phyloP scores from a whole-genome alignment of 2,113 vertebrate genomes.

The Sturnira hondurensis region DNA sequence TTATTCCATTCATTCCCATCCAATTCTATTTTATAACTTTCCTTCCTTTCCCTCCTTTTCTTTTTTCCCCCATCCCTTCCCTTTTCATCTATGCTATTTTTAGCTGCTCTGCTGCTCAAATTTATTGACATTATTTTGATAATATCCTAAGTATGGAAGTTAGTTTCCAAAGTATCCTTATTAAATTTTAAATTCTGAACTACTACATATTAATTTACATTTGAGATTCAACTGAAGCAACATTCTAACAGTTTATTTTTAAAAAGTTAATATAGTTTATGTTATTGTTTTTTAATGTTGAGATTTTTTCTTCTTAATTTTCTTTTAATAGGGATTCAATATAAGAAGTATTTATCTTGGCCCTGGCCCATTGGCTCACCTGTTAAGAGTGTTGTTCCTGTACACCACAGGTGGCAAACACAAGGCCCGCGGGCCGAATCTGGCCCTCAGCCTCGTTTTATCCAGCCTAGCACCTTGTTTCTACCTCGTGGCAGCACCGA shows the following conservation, averaged over 20 bases:
- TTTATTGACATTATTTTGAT: background rate
- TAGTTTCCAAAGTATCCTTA: background rate
- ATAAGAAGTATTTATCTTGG: background rate
- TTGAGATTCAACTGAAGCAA: background rate
- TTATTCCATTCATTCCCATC: background rate
- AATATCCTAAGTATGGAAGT: background rate
- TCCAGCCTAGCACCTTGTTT: too few relatives aligned
- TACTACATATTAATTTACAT: background rate
- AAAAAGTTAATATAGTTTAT: background rate
- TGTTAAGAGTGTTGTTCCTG: too few relatives aligned
- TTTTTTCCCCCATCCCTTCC: background rate
- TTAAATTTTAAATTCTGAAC: conserved; percentile 16
- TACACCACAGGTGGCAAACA: too few relatives aligned
- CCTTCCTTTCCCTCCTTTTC: background rate
- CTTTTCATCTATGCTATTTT: background rate
- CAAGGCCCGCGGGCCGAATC: too few relatives aligned
- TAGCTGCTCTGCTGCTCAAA: background rate
- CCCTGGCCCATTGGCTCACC: too few relatives aligned
- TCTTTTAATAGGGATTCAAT: background rate
- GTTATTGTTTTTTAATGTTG: background rate
- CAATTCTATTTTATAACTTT: background rate
- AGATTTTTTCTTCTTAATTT: conserved; percentile 12
- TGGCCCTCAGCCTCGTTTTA: too few relatives aligned
- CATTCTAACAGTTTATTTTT: background rate
- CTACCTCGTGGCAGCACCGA: too few relatives aligned